A percentile compares a stretch with the other conserved stretches of the same genome.
These are phyloP conservation scores for Aptenodytes patagonicus DNA, from an alignment of 2,113 vertebrate genomes.

Conservation along the genomic window DNA sequence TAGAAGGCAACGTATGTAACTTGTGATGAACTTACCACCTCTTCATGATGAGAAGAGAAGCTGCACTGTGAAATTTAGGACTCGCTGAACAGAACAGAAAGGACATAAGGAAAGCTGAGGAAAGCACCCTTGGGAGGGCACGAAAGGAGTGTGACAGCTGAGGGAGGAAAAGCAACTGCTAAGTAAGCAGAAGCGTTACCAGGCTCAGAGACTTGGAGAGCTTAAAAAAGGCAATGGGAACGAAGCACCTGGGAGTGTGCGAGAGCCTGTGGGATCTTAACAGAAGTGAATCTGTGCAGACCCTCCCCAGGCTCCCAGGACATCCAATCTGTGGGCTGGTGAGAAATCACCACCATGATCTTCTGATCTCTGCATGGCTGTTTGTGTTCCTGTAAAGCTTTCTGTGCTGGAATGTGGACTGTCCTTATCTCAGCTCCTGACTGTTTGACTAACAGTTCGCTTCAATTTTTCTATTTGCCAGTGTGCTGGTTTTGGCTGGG, in stretches of 20 bases:
- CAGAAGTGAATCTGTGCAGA: not conserved
- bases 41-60: not conserved
- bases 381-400: not conserved
- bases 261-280: not conserved
- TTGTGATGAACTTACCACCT: constrained; percentile 14
- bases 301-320: not conserved
- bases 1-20: not conserved
- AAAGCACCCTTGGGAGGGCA: constrained; percentile 18
- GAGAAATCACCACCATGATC: not conserved
- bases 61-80: not conserved
- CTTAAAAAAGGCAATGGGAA: not conserved
- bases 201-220: not conserved
- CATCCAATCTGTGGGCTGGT: not conserved
- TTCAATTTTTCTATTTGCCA: not conserved
- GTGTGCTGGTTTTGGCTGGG: too few relatives aligned
- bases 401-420: not conserved
- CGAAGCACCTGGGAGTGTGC: not conserved
- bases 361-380: not conserved
- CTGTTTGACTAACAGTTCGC: not conserved
- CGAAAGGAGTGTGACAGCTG: constrained; percentile 12
- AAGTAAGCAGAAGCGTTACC: constrained; percentile 17
- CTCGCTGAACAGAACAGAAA: not conserved
- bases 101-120: constrained; percentile 37
- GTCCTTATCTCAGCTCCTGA: not conserved
- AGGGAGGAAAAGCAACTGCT: constrained; percentile 47